Evolutionary conservation across 2,888 invertebrate species (phyloP).

Genomic region (Leucophenga montana): DNA sequence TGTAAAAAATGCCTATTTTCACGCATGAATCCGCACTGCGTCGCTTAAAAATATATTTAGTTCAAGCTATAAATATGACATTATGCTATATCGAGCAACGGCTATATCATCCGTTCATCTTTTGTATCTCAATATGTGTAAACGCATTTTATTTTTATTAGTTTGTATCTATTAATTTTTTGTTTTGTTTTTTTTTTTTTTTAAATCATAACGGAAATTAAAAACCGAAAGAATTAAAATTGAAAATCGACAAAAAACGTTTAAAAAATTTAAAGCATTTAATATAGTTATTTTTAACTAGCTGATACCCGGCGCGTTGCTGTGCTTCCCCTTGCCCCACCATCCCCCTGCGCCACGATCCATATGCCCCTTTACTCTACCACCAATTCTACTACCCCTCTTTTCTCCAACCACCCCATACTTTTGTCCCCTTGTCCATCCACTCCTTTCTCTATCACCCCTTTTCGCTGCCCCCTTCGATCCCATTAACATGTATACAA

Average conservation of each 20-base stretch:
- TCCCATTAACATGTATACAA: too few relatives aligned
- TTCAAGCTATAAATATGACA: slow-evolving; percentile 3
- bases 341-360: too few relatives aligned
- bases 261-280: too few relatives aligned
- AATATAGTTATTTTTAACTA: too few relatives aligned
- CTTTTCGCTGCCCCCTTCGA: too few relatives aligned
- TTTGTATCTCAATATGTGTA: neutral
- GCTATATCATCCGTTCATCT: neutral
- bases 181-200: neutral
- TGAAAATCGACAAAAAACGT: neutral
- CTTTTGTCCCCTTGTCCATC: too few relatives aligned
- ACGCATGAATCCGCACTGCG: slow-evolving; percentile 3
- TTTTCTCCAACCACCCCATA: too few relatives aligned
- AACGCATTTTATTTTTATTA: neutral
- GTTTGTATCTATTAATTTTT: neutral
- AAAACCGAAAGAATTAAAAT: neutral
- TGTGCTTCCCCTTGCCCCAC: too few relatives aligned
- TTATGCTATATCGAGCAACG: neutral
- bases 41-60: slow-evolving; percentile 3
- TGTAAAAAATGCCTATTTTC: slow-evolving; percentile 9
- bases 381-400: too few relatives aligned
- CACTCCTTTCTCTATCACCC: too few relatives aligned
- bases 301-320: too few relatives aligned
- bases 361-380: too few relatives aligned
- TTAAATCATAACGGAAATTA: neutral